A percentile compares a stretch with the other conserved stretches of the same genome.
These are phyloP conservation scores for Hystrix brachyura DNA, from an alignment of 2,113 vertebrate genomes.

Conservation along the genomic window DNA sequence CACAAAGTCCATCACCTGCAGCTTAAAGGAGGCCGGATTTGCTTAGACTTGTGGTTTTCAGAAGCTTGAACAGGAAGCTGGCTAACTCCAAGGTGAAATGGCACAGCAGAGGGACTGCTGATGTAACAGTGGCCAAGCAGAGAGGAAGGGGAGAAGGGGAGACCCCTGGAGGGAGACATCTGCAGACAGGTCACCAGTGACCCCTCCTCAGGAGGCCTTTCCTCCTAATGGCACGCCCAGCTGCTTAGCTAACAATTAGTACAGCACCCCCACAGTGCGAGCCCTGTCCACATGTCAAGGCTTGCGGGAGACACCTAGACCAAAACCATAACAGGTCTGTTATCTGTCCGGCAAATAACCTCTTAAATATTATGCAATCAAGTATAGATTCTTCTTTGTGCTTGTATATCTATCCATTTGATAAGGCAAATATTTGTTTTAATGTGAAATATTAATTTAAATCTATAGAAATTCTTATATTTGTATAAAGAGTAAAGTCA, in stretches of 20 bases:
- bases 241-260: neutral
- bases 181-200: neutral
- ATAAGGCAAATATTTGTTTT: neutral
- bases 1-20: neutral
- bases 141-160: neutral
- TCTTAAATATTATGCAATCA: neutral
- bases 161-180: neutral
- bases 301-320: neutral
- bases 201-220: neutral
- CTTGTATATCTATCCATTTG: neutral
- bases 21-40: neutral
- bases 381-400: neutral
- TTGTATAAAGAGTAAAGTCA: neutral
- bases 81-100: neutral
- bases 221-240: neutral
- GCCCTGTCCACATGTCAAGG: neutral
- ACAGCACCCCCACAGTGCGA: accelerated
- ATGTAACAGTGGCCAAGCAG: neutral
- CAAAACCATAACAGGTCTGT: neutral
- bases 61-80: neutral
- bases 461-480: neutral
- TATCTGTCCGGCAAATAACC: neutral
- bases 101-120: neutral
- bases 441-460: neutral
- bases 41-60: neutral